Conservation (phyloP, 2,888 invertebrate genomes). For the Volucella bombylans region DNA sequence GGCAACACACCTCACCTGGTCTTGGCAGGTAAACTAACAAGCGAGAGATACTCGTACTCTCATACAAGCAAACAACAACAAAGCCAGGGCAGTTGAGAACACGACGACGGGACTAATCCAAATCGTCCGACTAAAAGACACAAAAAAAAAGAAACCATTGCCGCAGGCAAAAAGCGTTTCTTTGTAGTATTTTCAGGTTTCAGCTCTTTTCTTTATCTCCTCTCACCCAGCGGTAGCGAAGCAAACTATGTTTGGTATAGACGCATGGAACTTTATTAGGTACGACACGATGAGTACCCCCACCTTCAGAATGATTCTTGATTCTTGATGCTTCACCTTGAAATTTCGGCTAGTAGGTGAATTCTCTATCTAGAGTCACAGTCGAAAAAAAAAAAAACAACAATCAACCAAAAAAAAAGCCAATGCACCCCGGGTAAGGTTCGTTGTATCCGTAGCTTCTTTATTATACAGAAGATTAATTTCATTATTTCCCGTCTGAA, state of each 20-base stretch:
- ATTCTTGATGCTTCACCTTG: conserved; percentile 48
- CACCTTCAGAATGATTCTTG: conserved; percentile 19
- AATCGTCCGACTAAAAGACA: conserved; percentile 49
- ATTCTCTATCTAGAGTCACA: conserved; percentile 28
- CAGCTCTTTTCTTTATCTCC: conserved; percentile 34
- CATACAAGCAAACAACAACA: conserved; percentile 32
- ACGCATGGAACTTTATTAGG: conserved; percentile 36
- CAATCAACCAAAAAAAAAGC: neutral
- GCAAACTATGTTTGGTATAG: conserved; percentile 23
- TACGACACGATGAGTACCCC: no score
- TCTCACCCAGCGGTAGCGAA: conserved; percentile 27
- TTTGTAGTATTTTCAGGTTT: conserved; percentile 64
- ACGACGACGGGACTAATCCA: conserved; percentile 62
- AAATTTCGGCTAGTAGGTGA: conserved; percentile 57
- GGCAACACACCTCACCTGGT: conserved; percentile 66
- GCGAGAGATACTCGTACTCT: conserved; percentile 25
- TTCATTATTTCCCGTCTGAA: conserved; percentile 37
- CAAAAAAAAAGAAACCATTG: conserved; percentile 22
- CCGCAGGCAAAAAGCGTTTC: conserved; percentile 55
- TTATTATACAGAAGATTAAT: conserved; percentile 27
- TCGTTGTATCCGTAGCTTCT: conserved; percentile 14
- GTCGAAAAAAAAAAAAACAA: conserved; percentile 7
- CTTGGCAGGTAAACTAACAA: conserved; percentile 63
- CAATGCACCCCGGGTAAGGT: conserved; percentile 30
- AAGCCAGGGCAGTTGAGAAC: neutral